These are phyloP conservation scores for Lasioglossum figueresi DNA, from an alignment of 2,888 invertebrate genomes.

Conservation along the genomic window DNA sequence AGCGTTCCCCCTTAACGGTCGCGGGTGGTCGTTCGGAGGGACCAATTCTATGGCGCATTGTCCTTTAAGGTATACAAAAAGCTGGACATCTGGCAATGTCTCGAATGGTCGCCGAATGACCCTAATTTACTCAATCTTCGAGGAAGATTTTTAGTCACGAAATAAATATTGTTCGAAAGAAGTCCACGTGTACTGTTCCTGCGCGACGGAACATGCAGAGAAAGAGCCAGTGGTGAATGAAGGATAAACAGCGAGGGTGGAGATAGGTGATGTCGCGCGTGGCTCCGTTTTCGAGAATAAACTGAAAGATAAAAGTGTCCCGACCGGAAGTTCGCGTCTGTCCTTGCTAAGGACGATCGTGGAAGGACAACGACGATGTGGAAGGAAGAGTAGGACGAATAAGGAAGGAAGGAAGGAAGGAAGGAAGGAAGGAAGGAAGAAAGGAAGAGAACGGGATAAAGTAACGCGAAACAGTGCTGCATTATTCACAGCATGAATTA, in stretches of 20 bases:
- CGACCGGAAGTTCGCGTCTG: conserved; percentile 55
- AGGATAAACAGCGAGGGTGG: not conserved
- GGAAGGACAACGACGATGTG: not conserved
- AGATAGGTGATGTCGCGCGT: conserved; percentile 26
- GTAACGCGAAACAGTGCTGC: conserved; percentile 82
- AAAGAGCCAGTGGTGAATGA: not conserved
- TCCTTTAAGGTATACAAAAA: no score
- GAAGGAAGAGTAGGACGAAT: not conserved
- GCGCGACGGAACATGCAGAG: no score
- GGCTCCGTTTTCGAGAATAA: conserved; percentile 63
- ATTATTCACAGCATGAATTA: conserved; percentile 83
- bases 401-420: not conserved
- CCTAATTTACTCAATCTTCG: no score
- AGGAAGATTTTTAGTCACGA: no score
- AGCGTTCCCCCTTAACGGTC: no score
- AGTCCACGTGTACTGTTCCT: no score
- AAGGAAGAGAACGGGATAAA: conserved; percentile 70
- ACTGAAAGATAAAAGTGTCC: conserved; percentile 64
- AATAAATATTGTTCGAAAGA: no score
- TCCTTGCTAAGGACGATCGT: conserved; percentile 1
- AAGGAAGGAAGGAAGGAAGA: conserved; percentile 21
- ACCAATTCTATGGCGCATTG: no score
- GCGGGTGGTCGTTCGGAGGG: no score
- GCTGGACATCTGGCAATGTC: no score
- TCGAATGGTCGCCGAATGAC: no score